A percentile compares a stretch with the other conserved stretches of the same genome.
Evolutionary conservation across 1,140 invertebrate genomes (phyloP).

Genomic region (Caerostris darwini): DNA sequence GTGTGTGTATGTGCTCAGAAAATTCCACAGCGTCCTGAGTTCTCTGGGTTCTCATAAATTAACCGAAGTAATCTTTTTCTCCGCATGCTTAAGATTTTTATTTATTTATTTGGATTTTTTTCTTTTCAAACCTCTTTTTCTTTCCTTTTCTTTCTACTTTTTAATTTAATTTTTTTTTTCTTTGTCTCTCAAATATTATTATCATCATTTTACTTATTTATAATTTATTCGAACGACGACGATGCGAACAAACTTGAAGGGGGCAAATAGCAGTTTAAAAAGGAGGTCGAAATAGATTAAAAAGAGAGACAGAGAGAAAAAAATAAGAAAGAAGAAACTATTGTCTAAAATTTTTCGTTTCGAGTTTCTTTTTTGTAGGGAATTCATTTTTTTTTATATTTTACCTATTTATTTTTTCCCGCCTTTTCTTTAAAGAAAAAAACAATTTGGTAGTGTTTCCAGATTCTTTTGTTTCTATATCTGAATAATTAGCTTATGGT

Average conservation of each 20-base stretch:
- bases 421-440: background rate
- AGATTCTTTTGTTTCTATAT: background rate
- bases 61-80: conserved; percentile 69
- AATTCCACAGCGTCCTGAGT: conserved; percentile 14
- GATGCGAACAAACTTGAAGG: background rate
- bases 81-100: background rate
- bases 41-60: conserved; percentile 62
- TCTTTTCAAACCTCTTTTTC: background rate
- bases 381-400: background rate
- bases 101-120: background rate
- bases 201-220: conserved; percentile 55
- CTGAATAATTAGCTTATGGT: background rate
- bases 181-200: conserved; percentile 26
- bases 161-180: background rate
- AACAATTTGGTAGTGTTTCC: background rate
- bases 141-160: background rate
- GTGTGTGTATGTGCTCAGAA: conserved; percentile 15
- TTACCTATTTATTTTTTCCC: background rate
- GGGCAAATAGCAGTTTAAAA: background rate
- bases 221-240: conserved; percentile 56
- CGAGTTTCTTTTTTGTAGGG: conserved; percentile 18
- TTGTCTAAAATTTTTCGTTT: conserved; percentile 61
- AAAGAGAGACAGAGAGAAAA: background rate
- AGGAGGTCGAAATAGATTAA: conserved; percentile 55
- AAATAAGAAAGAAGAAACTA: background rate